Conservation (phyloP, 2,888 invertebrate species). For the Caradrina clavipalpis region DNA sequence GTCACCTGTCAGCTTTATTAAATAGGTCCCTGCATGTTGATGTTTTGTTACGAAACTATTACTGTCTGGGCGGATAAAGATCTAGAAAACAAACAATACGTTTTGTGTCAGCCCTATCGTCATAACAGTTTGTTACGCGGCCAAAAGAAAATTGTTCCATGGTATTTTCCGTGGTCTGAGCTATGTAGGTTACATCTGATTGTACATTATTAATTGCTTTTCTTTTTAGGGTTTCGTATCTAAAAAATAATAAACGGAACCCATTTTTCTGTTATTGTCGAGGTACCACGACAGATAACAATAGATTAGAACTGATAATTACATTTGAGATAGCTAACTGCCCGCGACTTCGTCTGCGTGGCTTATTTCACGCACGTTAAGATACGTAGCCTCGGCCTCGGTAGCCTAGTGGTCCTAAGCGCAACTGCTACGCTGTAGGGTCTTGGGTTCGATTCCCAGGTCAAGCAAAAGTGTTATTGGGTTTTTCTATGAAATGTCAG, state of each 20-base stretch:
- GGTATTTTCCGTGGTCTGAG: slow-evolving; percentile 14
- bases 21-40: slow-evolving; percentile 38
- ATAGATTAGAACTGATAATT: too few species aligned
- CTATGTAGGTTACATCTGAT: slow-evolving; percentile 39
- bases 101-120: slow-evolving; percentile 18
- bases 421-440: too few species aligned
- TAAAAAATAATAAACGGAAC: background rate
- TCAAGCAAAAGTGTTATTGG: too few species aligned
- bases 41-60: slow-evolving; percentile 31
- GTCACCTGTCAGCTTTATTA: too few species aligned
- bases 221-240: background rate
- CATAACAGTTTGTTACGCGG: slow-evolving; percentile 8
- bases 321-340: too few species aligned
- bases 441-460: too few species aligned
- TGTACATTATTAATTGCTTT: slow-evolving; percentile 36
- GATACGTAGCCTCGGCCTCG: too few species aligned
- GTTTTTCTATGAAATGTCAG: too few species aligned
- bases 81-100: slow-evolving; percentile 13
- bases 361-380: too few species aligned
- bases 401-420: too few species aligned
- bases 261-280: background rate
- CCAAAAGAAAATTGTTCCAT: slow-evolving; percentile 19
- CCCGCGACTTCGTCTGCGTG: too few species aligned
- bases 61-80: slow-evolving; percentile 30
- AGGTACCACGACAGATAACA: background rate